Percentiles rank a stretch among this genome's conserved stretches.
phyloP scores from a whole-genome alignment of 2,888 invertebrate species.

The Acleris emargana region DNA sequence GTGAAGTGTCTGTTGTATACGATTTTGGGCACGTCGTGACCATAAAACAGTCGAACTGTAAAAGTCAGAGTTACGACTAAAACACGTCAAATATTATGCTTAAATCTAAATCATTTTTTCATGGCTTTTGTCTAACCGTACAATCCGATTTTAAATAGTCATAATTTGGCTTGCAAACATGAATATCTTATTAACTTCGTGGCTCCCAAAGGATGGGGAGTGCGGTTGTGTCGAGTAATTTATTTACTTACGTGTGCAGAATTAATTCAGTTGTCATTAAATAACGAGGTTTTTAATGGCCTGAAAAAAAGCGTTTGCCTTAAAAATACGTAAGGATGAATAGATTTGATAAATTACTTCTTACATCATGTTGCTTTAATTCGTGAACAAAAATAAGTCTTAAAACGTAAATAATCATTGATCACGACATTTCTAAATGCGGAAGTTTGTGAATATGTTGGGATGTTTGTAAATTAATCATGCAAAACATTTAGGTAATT shows the following conservation, averaged over 20 bases:
- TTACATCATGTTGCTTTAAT: too few relatives aligned
- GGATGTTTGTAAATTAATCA: too few relatives aligned
- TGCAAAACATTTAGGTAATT: too few relatives aligned
- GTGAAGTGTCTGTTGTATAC: constrained; percentile 5
- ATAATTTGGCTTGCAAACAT: constrained; percentile 39
- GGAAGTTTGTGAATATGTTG: too few relatives aligned
- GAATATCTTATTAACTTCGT: constrained; percentile 41
- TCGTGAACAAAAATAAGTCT: too few relatives aligned
- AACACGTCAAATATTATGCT: constrained; percentile 6
- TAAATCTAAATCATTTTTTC: neutral
- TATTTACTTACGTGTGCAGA: constrained; percentile 32
- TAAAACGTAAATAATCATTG: too few relatives aligned
- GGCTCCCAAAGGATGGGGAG: constrained; percentile 23
- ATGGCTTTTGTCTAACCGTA: constrained; percentile 12
- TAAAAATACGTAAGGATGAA: too few relatives aligned
- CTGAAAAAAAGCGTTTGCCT: neutral
- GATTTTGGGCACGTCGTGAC: neutral
- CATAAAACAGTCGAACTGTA: constrained; percentile 14
- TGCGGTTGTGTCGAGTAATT: constrained; percentile 26
- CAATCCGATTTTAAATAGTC: constrained; percentile 23
- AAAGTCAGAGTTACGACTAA: constrained; percentile 17
- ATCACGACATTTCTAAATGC: too few relatives aligned
- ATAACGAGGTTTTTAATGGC: constrained; percentile 12
- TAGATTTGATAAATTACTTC: too few relatives aligned
- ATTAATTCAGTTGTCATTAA: constrained; percentile 25